phyloP scores from a whole-genome alignment of 2,888 invertebrate genomes.

The Noctua janthina region DNA sequence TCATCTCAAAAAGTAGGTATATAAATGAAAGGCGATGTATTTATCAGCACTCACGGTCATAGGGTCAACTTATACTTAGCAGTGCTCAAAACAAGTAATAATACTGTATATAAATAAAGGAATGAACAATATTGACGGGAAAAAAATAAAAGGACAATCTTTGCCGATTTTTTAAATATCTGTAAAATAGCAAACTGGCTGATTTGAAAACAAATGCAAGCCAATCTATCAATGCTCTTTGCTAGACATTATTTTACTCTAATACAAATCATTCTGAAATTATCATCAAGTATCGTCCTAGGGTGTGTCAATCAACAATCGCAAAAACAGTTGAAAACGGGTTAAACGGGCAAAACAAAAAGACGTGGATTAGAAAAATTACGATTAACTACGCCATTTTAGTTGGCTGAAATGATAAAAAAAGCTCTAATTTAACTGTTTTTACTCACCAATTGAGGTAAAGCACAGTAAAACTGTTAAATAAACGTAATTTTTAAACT shows the following conservation, averaged over 20 bases:
- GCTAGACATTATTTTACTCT: neutral
- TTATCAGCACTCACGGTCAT: neutral
- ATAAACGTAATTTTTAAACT: conserved; percentile 72
- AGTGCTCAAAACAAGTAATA: neutral
- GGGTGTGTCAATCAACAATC: conserved; percentile 57
- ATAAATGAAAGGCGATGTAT: neutral
- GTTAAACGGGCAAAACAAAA: conserved; percentile 16
- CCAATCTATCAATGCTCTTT: neutral
- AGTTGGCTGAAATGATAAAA: neutral
- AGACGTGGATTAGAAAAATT: conserved; percentile 48
- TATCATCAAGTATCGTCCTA: conserved; percentile 7
- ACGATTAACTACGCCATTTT: conserved; percentile 45
- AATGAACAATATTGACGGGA: neutral
- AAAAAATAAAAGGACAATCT: neutral
- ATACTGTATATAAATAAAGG: neutral
- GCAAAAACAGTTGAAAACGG: conserved; percentile 22
- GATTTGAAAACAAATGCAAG: conserved; percentile 29
- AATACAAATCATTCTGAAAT: neutral
- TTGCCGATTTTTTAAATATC: neutral
- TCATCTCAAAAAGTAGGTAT: neutral
- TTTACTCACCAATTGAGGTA: conserved; percentile 77
- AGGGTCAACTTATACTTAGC: neutral
- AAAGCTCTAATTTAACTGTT: neutral
- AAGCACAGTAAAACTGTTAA: conserved; percentile 73
- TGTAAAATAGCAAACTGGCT: neutral